Percentiles rank a stretch among this genome's conserved stretches.
phyloP scores from a whole-genome alignment of 1,140 invertebrate genomes.

The Heliconius nattereri region DNA sequence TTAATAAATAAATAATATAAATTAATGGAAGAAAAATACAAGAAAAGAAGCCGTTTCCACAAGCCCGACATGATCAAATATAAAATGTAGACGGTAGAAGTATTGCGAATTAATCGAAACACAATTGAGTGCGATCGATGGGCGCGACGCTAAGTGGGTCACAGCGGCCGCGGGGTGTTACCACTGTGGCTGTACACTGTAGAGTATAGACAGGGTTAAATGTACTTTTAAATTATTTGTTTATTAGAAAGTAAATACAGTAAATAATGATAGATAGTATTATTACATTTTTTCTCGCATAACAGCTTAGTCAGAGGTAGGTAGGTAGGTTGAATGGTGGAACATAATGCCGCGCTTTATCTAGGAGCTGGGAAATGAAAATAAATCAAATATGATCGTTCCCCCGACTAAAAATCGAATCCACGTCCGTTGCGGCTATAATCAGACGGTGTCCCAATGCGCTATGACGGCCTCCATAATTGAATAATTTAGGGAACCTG shows the following conservation, averaged over 20 bases:
- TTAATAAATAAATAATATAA: no score
- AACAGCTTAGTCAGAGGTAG: no score
- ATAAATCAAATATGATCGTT: no score
- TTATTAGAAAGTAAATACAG: not conserved
- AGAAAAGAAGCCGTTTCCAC: slow-evolving; percentile 42
- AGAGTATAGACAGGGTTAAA: not conserved
- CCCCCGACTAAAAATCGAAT: no score
- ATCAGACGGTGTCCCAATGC: no score
- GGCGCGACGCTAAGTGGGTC: slow-evolving; percentile 25
- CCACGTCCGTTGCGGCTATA: no score
- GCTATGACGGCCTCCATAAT: no score
- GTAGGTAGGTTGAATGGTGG: no score
- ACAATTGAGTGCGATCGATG: slow-evolving; percentile 43
- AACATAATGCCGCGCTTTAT: no score
- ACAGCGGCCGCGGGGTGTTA: not conserved
- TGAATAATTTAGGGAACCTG: no score
- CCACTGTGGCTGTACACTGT: not conserved
- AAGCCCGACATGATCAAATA: slow-evolving; percentile 37
- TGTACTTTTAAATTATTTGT: not conserved
- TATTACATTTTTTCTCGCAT: no score
- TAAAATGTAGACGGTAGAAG: slow-evolving; percentile 57
- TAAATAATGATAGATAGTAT: not conserved
- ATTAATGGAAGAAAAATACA: not conserved
- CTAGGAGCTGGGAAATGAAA: no score
- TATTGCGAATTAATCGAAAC: slow-evolving; percentile 64